Conservation (phyloP, 2,113 vertebrate species). For the Telmatochromis sp. region DNA sequence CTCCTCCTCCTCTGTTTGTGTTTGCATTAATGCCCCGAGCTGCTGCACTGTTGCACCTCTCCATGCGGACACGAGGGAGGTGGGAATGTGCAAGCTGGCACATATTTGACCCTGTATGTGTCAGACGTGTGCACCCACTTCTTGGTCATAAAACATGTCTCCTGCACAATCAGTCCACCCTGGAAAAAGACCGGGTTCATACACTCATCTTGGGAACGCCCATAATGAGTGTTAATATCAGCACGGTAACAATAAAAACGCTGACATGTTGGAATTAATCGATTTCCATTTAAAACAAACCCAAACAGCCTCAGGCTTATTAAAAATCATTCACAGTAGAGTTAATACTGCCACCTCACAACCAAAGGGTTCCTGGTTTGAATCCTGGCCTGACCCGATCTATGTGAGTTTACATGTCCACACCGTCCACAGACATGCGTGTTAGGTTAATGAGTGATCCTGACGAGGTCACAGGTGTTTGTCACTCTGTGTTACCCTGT, state of each 20-base stretch:
- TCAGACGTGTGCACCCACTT: neutral
- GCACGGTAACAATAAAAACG: neutral
- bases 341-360: neutral
- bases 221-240: neutral
- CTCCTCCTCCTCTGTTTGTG: neutral
- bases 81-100: neutral
- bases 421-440: neutral
- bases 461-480: neutral
- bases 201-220: neutral
- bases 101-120: neutral
- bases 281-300: neutral
- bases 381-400: neutral
- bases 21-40: neutral
- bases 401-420: neutral
- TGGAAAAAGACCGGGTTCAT: neutral
- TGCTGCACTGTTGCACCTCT: neutral
- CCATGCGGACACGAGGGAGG: rapidly evolving
- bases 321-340: neutral
- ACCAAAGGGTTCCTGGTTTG: neutral
- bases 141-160: neutral
- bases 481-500: neutral
- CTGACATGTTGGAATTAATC: neutral
- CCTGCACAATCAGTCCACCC: neutral
- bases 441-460: neutral
- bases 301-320: neutral